Percentiles rank a stretch among this genome's conserved stretches.
Evolutionary conservation across 2,113 vertebrate species (phyloP).

Genomic region (Lasiurus cinereus): DNA sequence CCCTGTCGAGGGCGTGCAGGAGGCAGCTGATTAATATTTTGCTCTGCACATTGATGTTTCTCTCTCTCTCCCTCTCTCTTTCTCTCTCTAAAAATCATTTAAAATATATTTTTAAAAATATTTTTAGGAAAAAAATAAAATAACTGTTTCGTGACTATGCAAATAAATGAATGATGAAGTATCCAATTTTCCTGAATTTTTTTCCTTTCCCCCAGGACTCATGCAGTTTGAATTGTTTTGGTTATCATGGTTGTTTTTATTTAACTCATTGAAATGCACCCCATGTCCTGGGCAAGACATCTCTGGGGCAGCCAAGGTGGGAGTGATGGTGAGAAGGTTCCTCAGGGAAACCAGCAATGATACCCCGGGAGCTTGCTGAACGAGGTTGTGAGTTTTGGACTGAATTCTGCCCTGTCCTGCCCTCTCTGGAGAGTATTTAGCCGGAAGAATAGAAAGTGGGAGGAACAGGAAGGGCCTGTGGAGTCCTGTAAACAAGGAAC

Average conservation of each 20-base stretch:
- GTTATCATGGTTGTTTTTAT: background rate
- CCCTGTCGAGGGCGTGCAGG: no score
- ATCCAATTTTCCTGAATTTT: background rate
- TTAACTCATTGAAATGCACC: conserved; percentile 27
- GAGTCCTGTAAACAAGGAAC: background rate
- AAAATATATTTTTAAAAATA: no score
- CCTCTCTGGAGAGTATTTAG: background rate
- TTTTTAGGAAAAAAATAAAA: background rate
- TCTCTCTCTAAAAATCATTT: background rate
- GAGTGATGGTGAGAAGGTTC: background rate
- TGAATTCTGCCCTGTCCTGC: background rate
- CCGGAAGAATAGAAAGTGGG: conserved; percentile 13
- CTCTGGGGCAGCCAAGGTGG: background rate
- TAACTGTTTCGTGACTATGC: background rate
- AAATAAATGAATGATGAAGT: conserved; percentile 12
- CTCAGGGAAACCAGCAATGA: background rate
- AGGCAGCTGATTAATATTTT: no score
- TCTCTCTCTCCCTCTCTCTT: background rate
- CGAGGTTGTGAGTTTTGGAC: background rate
- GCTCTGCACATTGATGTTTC: background rate
- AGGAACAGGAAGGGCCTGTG: background rate
- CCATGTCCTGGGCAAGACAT: background rate
- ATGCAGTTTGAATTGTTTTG: background rate
- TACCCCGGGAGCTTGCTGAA: background rate
- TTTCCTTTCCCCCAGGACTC: conserved; percentile 5